Conservation (phyloP, 2,888 invertebrate species). For the Anaspis maculata region DNA sequence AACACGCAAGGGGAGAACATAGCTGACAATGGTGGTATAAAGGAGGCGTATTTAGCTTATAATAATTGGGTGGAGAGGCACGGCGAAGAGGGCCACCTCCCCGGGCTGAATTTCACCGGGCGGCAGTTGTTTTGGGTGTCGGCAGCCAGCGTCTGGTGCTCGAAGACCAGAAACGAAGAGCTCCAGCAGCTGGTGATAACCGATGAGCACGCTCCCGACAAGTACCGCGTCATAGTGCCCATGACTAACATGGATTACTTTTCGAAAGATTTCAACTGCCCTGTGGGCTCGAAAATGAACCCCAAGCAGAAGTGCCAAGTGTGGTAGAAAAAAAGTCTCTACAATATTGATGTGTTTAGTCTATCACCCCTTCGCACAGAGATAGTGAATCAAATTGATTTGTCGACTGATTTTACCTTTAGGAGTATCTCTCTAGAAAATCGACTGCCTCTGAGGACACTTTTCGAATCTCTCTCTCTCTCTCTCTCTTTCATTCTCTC, state of each 20-base stretch:
- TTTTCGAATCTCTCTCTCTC: no score
- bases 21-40: slow-evolving; percentile 90
- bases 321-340: slow-evolving; percentile 53
- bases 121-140: slow-evolving; percentile 52
- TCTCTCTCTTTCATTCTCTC: no score
- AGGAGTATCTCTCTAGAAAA: no score
- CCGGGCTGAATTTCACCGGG: slow-evolving; percentile 36
- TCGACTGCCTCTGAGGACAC: no score
- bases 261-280: slow-evolving; percentile 53
- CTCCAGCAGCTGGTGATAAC: slow-evolving; percentile 34
- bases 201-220: slow-evolving; percentile 43
- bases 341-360: background rate
- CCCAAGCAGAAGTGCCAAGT: slow-evolving; percentile 53
- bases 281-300: slow-evolving; percentile 51
- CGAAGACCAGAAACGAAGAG: slow-evolving; percentile 36
- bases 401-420: slow-evolving; percentile 6
- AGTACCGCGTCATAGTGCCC: slow-evolving; percentile 53
- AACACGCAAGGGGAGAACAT: slow-evolving; percentile 93
- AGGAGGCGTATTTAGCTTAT: slow-evolving; percentile 62
- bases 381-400: slow-evolving; percentile 1
- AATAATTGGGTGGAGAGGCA: slow-evolving; percentile 33
- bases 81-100: slow-evolving; percentile 33
- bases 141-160: slow-evolving; percentile 55
- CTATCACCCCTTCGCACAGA: slow-evolving; percentile 3
- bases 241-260: slow-evolving; percentile 53